These are phyloP conservation scores for Leptinotarsa defecta DNA, from an alignment of 1,140 invertebrate species.

Conservation along the genomic window DNA sequence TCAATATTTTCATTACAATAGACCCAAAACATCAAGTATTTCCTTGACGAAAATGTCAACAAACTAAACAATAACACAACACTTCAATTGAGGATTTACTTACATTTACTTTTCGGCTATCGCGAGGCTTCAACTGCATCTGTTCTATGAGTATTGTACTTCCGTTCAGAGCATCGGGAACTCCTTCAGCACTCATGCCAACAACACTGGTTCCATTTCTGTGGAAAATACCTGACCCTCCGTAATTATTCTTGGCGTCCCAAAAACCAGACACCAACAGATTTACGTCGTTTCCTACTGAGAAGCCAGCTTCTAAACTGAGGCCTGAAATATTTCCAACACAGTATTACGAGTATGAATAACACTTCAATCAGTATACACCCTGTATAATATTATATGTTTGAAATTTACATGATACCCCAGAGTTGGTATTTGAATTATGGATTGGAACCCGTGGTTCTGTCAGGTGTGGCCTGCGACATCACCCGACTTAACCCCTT, in stretches of 20 bases:
- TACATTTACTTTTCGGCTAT: not conserved
- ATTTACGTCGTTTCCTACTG: constrained; percentile 12
- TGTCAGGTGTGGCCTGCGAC: too few relatives aligned
- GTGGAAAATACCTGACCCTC: constrained; percentile 19
- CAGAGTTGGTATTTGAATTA: not conserved
- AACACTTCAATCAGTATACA: not conserved
- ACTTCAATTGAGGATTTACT: not conserved
- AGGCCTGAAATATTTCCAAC: not conserved
- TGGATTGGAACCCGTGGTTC: not conserved
- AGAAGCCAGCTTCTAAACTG: constrained; percentile 4
- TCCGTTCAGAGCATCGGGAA: not conserved
- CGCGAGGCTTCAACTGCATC: not conserved
- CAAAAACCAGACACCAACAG: not conserved
- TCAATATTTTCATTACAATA: too few relatives aligned
- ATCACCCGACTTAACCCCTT: too few relatives aligned
- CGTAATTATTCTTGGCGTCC: not conserved
- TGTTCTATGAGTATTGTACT: not conserved
- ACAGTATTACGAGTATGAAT: too few relatives aligned
- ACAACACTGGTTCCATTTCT: constrained; percentile 8
- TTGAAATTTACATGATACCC: not conserved
- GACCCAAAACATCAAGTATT: too few relatives aligned
- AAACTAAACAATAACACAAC: too few relatives aligned
- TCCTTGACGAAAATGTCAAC: too few relatives aligned
- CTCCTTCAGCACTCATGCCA: not conserved
- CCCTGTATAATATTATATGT: not conserved